Percentiles rank a stretch among this genome's conserved stretches.
Conservation (phyloP, 1,140 invertebrate genomes). For the Portunus trituberculatus region DNA sequence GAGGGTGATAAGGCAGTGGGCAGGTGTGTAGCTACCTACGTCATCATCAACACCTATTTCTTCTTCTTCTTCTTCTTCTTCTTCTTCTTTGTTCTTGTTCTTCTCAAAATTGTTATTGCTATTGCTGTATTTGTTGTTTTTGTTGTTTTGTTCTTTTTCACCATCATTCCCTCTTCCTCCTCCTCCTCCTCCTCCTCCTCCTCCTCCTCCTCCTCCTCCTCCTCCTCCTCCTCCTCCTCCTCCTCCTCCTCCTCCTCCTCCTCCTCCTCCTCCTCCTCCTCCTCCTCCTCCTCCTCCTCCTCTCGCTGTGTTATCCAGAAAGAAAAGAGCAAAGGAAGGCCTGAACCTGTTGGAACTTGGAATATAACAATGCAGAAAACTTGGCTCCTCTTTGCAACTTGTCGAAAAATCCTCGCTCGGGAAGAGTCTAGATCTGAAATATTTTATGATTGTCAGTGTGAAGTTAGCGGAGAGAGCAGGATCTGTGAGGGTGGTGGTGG, state of each 20-base stretch:
- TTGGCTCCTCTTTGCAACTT: constrained; percentile 45
- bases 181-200: background rate
- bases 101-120: no score
- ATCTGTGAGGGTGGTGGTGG: background rate
- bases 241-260: background rate
- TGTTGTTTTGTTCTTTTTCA: background rate
- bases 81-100: no score
- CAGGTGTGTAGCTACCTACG: no score
- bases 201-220: no score
- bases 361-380: constrained; percentile 62
- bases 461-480: constrained; percentile 8
- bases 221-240: background rate
- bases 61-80: no score
- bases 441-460: constrained; percentile 60
- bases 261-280: constrained; percentile 1
- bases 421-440: constrained; percentile 39
- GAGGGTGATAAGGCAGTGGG: no score
- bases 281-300: constrained; percentile 32
- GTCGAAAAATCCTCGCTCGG: constrained; percentile 18
- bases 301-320: background rate
- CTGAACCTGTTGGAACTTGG: constrained; percentile 38
- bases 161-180: no score
- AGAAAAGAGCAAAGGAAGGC: background rate
- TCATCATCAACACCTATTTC: no score
- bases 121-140: no score